A percentile compares a stretch with the other conserved stretches of the same genome.
phyloP scores from a whole-genome alignment of 2,113 vertebrate genomes.

The Neolamprologus devosi region DNA sequence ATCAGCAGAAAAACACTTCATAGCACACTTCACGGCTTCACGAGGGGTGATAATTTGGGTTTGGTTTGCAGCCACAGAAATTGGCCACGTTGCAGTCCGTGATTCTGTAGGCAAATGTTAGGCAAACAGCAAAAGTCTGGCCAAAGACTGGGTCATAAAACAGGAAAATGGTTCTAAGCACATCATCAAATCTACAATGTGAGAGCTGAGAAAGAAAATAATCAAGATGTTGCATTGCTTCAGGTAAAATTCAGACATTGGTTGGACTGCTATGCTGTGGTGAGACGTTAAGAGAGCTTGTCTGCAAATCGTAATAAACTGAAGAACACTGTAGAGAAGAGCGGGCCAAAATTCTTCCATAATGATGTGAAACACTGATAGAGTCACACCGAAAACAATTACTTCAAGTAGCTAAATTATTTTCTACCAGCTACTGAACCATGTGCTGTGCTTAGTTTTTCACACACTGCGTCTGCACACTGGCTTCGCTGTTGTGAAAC shows the following conservation, averaged over 20 bases:
- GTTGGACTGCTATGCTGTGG: neutral
- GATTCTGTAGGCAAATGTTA: neutral
- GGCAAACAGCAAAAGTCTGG: neutral
- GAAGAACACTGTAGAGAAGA: neutral
- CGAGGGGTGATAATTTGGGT: neutral
- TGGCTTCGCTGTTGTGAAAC: neutral
- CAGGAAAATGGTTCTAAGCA: neutral
- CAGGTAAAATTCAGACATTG: neutral
- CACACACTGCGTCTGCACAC: fast-evolving
- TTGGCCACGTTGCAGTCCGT: neutral
- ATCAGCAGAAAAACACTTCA: neutral
- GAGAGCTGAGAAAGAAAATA: neutral
- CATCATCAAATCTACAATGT: neutral
- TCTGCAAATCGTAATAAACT: neutral
- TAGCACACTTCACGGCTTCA: neutral
- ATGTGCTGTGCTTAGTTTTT: neutral
- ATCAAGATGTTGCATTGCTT: neutral
- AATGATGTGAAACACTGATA: neutral
- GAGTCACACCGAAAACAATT: neutral
- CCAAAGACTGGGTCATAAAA: neutral
- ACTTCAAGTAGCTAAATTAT: neutral
- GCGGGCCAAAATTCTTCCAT: neutral
- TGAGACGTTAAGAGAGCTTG: neutral
- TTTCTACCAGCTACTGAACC: neutral
- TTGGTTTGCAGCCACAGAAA: neutral